Percentiles rank a stretch among this genome's conserved stretches.
phyloP scores from a whole-genome alignment of 2,797 vertebrate genomes.

The Etheostoma perlongum region DNA sequence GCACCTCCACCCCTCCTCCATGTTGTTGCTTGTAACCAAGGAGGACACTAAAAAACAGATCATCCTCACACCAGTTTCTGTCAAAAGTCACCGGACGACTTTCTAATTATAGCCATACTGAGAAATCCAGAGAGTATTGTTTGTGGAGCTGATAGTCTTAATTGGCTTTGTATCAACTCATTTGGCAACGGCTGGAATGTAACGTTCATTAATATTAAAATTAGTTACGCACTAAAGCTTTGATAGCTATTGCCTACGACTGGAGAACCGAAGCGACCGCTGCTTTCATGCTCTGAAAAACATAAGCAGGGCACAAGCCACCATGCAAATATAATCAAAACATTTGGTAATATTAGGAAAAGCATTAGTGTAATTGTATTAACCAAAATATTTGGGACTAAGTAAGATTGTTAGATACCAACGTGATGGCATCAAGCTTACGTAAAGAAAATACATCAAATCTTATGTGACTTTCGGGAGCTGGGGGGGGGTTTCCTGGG shows the following conservation, averaged over 20 bases:
- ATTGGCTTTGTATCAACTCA: neutral
- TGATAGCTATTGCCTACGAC: too few species aligned
- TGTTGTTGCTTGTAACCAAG: too few species aligned
- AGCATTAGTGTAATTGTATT: constrained; percentile 56
- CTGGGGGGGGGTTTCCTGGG: constrained; percentile 17
- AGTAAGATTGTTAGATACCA: constrained; percentile 35
- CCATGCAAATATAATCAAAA: constrained; percentile 63
- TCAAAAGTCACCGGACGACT: too few species aligned
- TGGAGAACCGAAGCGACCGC: constrained; percentile 35
- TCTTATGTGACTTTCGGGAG: constrained; percentile 39
- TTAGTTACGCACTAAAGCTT: too few species aligned
- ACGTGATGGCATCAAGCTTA: constrained; percentile 39
- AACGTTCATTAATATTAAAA: too few species aligned
- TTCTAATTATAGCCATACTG: too few species aligned
- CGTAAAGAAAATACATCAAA: constrained; percentile 32
- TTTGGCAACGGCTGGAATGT: too few species aligned
- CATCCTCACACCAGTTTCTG: too few species aligned
- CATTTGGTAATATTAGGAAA: constrained; percentile 54
- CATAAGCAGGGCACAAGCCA: constrained; percentile 46
- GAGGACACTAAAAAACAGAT: too few species aligned
- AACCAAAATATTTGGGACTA: constrained; percentile 49
- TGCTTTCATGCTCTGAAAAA: constrained; percentile 52
- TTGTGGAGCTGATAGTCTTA: neutral
- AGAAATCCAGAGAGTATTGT: too few species aligned
- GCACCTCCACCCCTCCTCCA: too few species aligned